phyloP scores from a whole-genome alignment of 2,888 invertebrate genomes.

The Macaria liturata region DNA sequence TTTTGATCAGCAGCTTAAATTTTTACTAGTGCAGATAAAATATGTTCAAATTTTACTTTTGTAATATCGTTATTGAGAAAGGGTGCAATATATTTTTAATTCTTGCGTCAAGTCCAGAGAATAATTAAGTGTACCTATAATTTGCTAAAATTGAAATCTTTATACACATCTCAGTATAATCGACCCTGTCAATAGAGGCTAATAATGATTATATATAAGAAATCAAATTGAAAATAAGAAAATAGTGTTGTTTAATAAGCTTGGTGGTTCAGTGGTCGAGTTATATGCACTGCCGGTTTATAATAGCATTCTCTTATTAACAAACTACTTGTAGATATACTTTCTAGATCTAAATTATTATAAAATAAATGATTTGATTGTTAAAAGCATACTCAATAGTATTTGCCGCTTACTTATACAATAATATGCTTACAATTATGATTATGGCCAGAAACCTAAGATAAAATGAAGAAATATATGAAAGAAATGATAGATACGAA shows the following conservation, averaged over 20 bases:
- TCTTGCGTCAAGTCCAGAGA: constrained; percentile 43
- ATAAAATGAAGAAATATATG: neutral
- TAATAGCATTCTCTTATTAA: no score
- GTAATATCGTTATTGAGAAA: no score
- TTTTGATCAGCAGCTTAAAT: no score
- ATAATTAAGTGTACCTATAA: constrained; percentile 37
- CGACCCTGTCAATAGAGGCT: constrained; percentile 81
- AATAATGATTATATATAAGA: constrained; percentile 39
- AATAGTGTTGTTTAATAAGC: no score
- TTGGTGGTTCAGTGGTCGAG: no score
- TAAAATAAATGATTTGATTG: neutral
- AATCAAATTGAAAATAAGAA: neutral
- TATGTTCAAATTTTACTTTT: no score
- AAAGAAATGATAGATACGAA: constrained; percentile 7
- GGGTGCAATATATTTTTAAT: constrained; percentile 38
- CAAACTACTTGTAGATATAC: no score
- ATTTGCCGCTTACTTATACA: no score
- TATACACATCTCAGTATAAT: constrained; percentile 66
- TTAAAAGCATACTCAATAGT: no score
- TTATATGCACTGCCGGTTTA: no score
- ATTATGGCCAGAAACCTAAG: constrained; percentile 5
- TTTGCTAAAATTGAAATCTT: constrained; percentile 71
- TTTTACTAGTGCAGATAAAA: no score
- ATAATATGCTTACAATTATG: neutral
- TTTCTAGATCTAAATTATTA: neutral